Percentiles rank a stretch among this genome's conserved stretches.
Evolutionary conservation across 2,797 vertebrate species (phyloP).

Genomic region (Gephyroberyx darwinii): DNA sequence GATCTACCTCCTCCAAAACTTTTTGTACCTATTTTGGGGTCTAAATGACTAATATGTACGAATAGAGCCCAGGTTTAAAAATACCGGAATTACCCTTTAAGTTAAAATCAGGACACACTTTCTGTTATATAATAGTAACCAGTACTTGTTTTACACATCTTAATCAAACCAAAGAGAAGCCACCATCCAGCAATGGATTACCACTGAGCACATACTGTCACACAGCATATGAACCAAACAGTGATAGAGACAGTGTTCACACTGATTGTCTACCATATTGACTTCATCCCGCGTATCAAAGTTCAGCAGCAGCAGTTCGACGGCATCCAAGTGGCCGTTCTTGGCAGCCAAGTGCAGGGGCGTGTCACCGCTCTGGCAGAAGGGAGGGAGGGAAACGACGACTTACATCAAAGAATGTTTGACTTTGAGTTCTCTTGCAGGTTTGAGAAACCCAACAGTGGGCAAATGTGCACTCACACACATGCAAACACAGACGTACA

Average conservation of each 20-base stretch:
- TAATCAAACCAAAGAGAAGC: conserved; percentile 36
- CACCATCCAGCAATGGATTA: conserved; percentile 48
- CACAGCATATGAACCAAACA: conserved; percentile 35
- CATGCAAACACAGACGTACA: not conserved
- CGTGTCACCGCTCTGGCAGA: conserved; percentile 80
- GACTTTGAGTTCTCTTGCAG: conserved; percentile 60
- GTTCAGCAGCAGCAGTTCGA: conserved; percentile 83
- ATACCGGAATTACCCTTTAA: too few relatives aligned
- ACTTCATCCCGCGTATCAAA: conserved; percentile 84
- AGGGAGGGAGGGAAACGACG: conserved; percentile 58
- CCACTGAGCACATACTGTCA: conserved; percentile 44
- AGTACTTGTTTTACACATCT: conserved; percentile 38
- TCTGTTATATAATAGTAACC: conserved; percentile 13
- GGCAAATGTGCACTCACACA: conserved; percentile 24
- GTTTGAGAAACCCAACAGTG: conserved; percentile 31
- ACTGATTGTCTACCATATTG: conserved; percentile 83
- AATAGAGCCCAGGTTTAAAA: too few relatives aligned
- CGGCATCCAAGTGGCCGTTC: conserved; percentile 81
- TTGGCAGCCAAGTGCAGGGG: conserved; percentile 85
- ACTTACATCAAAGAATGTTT: conserved; percentile 61
- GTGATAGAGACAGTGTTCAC: conserved; percentile 54
- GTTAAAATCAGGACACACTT: conserved; percentile 18
- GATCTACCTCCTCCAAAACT: too few relatives aligned
- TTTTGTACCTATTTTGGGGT: too few relatives aligned
- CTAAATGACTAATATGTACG: too few relatives aligned